These are phyloP conservation scores for Oophaga sylvatica DNA, from an alignment of 2,797 vertebrate genomes.

Conservation along the genomic window DNA sequence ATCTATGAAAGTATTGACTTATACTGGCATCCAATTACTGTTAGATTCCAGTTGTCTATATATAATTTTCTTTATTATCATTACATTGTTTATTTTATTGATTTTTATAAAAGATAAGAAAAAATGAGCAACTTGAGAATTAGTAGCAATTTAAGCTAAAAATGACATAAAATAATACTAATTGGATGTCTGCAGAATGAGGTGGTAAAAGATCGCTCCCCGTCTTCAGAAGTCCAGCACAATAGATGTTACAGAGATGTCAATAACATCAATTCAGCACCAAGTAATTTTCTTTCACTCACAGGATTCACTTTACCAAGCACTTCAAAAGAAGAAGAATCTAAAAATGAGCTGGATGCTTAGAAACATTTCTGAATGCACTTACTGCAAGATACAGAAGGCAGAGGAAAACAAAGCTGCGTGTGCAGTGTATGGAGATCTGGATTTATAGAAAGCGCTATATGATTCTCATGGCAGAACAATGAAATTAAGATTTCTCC, in stretches of 20 bases:
- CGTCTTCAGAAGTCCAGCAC: not conserved
- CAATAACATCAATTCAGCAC: not conserved
- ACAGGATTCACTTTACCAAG: constrained; percentile 6
- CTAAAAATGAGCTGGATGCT: not conserved
- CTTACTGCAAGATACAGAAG: not conserved
- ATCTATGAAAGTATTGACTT: no score
- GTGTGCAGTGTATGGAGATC: no score
- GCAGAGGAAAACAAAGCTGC: no score
- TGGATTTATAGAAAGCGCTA: not conserved
- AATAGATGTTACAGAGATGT: not conserved
- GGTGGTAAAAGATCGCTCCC: not conserved
- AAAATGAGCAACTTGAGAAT: not conserved
- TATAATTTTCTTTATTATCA: no score
- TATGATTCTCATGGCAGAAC: no score
- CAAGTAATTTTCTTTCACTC: not conserved
- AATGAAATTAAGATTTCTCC: no score
- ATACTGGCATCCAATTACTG: no score
- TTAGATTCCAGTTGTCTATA: no score
- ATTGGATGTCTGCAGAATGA: not conserved
- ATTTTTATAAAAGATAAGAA: no score
- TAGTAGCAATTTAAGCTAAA: not conserved
- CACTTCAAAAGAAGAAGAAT: not conserved
- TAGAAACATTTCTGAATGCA: not conserved
- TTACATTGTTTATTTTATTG: no score
- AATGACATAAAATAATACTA: not conserved